Evolutionary conservation across 2,797 vertebrate species (phyloP), one percentile per base, ranked within the genome.

Genomic region (Rhadinocentrus ornatus): DNA sequence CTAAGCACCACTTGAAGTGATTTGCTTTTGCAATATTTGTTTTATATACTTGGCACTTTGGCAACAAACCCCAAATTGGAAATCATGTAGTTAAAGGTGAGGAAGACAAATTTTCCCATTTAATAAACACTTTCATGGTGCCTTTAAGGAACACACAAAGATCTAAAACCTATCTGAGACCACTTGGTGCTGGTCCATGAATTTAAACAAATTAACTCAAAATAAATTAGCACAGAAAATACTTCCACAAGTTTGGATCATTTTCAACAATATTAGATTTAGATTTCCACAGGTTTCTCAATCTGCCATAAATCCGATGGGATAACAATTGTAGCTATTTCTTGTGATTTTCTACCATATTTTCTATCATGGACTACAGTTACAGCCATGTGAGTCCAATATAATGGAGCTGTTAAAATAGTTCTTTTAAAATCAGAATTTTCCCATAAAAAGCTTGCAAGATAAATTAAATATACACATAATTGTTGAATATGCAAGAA

Each of bases 21-120:
- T 77, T 80, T 78, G 54, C 37, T 62, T 69, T 56, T 16, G 20
- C 53, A 71, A 64, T 71, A 24, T 57, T 55, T 78, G 31, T 39
- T 77, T 61, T 69, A 69, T 82, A 86, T 71, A 54, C 50, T 65
- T 62, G 52, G 66, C 63, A 57, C 44, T 63, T 66, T 68, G 29
- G 58, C 31, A 62, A 63, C 50, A 69, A 37, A 82, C 71, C 68
- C 50, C 76, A 58, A 57, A 63, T 9, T 52, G 52, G 24, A 34
- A 71, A 75, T 71, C 53, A n/a, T 35, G 44, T 53, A 44, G 37
- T 57, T 46, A 77, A 64, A 65, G 66, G 41, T 29, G 78, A 60
- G 22, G 4, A 62, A 48, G 39, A 52, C 31, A 1, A 41, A 20
- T 48, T 58, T 31, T 48, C 18, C 12, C 46, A 50, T 11, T 24